Conservation (phyloP, 2,797 vertebrate species). For the Tadarida brasiliensis region DNA sequence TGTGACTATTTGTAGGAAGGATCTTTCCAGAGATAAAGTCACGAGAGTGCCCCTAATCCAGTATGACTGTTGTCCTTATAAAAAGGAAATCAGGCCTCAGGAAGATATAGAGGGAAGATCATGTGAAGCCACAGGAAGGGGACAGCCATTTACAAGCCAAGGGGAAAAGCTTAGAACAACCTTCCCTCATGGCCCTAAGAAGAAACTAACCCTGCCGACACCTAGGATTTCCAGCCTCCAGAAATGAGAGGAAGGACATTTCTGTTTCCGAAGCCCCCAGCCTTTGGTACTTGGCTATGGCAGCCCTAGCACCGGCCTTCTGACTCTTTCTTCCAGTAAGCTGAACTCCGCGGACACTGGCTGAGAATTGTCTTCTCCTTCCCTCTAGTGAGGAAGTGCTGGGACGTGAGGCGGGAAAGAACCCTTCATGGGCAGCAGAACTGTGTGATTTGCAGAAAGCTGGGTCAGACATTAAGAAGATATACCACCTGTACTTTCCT, state of each 20-base stretch:
- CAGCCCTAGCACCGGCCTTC: background rate
- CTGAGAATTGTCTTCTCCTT: background rate
- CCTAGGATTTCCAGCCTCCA: background rate
- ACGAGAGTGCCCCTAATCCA: background rate
- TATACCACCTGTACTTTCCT: background rate
- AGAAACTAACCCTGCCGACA: background rate
- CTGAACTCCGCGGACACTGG: background rate
- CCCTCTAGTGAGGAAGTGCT: background rate
- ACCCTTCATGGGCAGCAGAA: background rate
- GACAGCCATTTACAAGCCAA: background rate
- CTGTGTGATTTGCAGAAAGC: background rate
- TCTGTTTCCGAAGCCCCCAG: background rate
- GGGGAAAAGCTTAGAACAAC: background rate
- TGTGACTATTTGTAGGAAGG: background rate
- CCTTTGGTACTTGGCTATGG: background rate
- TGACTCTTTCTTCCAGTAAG: background rate
- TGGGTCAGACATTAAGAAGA: background rate
- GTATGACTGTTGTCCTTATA: background rate
- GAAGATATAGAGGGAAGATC: background rate
- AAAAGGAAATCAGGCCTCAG: background rate
- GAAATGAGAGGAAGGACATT: background rate
- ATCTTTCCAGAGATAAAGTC: background rate
- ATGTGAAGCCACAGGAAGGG: background rate
- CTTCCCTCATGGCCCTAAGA: background rate
- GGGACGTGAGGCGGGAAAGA: background rate